Conservation (phyloP, 2,888 invertebrate species). For the Branchipolynoe longqiensis region DNA sequence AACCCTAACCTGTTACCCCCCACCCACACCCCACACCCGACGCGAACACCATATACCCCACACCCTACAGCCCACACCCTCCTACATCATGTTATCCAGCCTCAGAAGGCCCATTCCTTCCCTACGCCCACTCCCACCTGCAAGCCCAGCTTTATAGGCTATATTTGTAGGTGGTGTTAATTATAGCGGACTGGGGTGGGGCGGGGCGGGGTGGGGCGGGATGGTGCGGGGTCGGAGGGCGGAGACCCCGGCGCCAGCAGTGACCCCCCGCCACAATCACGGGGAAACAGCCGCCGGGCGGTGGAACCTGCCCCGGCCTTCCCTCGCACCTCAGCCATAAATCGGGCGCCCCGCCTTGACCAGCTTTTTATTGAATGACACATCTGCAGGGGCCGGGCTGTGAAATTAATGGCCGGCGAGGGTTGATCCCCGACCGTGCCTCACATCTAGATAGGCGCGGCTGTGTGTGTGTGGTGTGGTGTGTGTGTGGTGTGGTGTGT, state of each 20-base stretch:
- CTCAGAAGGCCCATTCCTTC: no score
- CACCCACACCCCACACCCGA: no score
- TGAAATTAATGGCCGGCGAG: neutral
- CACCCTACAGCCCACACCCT: no score
- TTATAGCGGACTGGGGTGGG: no score
- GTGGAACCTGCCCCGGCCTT: neutral
- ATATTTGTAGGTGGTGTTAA: no score
- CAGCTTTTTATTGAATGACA: conserved; percentile 40
- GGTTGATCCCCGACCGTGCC: conserved; percentile 34
- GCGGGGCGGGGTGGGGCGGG: no score
- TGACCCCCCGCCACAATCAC: conserved; percentile 5
- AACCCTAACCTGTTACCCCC: no score
- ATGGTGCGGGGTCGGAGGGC: no score
- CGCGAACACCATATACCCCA: no score
- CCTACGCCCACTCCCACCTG: no score
- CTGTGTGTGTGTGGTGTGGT: neutral
- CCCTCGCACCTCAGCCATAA: neutral
- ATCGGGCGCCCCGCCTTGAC: neutral
- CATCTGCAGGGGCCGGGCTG: neutral
- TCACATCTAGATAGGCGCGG: conserved; percentile 2
- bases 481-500: neutral
- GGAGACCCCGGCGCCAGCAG: neutral
- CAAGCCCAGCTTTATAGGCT: no score
- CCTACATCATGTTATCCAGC: no score
- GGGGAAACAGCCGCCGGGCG: conserved; percentile 1